Base-by-base conservation (phyloP, 1,140 invertebrate genomes). In the Delia radicum region DNA sequence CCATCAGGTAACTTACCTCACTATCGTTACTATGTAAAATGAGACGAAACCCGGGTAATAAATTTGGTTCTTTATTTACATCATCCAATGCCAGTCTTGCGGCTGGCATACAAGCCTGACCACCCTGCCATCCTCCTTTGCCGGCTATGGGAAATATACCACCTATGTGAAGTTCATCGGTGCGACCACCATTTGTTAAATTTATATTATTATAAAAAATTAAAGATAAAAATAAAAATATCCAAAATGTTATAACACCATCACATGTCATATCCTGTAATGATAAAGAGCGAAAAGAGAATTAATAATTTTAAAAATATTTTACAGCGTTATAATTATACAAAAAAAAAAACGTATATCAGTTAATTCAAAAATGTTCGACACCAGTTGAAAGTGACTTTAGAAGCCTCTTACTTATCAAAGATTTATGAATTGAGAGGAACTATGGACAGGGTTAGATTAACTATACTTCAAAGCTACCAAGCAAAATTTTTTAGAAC, bases 121-220 rank as follows among this genome's bases (percentile, higher is more conserved):
- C 95, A 74, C 96, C 95, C 86, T 97, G 93, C 96, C 98, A 98
- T 74, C 97, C 96, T 73, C 96, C 97, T 83, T 96, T 93, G 12
- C 96, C 96, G 73, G 90, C 92, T 87, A 98, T 99, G 3, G 98
- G 98, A 88, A 99, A 99, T 79, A 99, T 98, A 24, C 96, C 98
- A 65, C 96, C 98, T 86, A 99, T 98, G 87, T 99, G 96, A 76
- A 99, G 88, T 76, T 94, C 91, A 87, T 94, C 92, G 79, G 81
- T 79, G 71, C 80, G 81, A 27, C 81, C 80, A 67, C 79, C 83
- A 77, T 80, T 74, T 63, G 76, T 81, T 77, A 79, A 79, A 75
- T 79, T 77, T 77, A 80, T 75, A 78, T 84, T 81, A 77, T 81
- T 81, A 77, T 48, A n/a, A 48, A 79, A 79, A 79, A 81, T 79